phyloP scores from a whole-genome alignment of 2,888 invertebrate species.

The Drosophila percnosoma region DNA sequence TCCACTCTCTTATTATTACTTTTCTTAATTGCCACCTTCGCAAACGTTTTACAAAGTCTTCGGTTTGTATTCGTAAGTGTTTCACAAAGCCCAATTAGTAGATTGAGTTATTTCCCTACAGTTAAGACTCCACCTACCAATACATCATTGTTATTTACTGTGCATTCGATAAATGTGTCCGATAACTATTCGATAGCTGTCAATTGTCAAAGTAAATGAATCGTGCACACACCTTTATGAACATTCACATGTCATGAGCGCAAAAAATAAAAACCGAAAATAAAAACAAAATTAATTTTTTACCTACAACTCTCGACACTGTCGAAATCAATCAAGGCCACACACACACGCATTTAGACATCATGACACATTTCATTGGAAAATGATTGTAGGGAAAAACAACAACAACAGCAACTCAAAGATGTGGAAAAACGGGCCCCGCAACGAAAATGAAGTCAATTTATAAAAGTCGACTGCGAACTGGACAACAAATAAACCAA shows the following conservation, averaged over 20 bases:
- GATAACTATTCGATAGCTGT: constrained; percentile 66
- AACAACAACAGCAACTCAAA: constrained; percentile 44
- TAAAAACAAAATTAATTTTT: constrained; percentile 23
- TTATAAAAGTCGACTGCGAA: constrained; percentile 68
- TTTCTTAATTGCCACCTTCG: background rate
- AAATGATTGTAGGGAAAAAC: constrained; percentile 67
- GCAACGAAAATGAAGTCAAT: constrained; percentile 75
- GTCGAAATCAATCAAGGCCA: constrained; percentile 69
- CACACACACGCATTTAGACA: constrained; percentile 36
- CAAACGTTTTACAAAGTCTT: background rate
- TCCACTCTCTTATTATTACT: background rate
- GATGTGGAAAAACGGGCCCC: constrained; percentile 68
- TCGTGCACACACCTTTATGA: constrained; percentile 57
- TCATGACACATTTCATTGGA: constrained; percentile 71
- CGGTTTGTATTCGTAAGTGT: background rate
- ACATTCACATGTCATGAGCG: constrained; percentile 35
- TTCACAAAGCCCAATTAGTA: background rate
- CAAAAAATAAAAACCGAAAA: constrained; percentile 18
- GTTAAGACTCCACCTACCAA: constrained; percentile 9
- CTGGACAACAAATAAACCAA: constrained; percentile 65
- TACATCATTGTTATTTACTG: constrained; percentile 20
- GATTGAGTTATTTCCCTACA: background rate
- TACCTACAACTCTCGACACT: constrained; percentile 37
- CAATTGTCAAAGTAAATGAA: constrained; percentile 61
- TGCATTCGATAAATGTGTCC: constrained; percentile 47